These are phyloP conservation scores for Lycaena phlaeas DNA, from an alignment of 2,888 invertebrate species.

Conservation along the genomic window DNA sequence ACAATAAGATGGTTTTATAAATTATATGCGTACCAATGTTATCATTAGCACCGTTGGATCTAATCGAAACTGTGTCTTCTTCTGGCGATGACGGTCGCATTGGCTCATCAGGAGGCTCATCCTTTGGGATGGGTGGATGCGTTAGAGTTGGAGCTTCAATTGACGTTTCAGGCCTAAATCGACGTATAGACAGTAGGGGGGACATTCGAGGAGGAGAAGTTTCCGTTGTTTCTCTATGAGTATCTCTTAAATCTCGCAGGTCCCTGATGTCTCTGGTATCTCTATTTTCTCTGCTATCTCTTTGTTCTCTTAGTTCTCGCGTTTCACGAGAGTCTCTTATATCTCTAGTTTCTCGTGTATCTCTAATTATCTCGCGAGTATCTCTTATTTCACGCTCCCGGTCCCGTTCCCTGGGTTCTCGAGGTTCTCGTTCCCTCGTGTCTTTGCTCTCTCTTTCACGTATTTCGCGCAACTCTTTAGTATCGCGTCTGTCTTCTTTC, in stretches of 20 bases:
- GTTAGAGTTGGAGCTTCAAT: conserved; percentile 47
- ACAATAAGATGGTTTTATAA: background rate
- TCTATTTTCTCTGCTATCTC: conserved; percentile 30
- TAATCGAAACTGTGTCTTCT: conserved; percentile 71
- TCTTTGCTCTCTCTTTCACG: conserved; percentile 54
- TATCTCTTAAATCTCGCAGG: conserved; percentile 43
- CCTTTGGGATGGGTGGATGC: conserved; percentile 69
- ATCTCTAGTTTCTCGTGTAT: conserved; percentile 33
- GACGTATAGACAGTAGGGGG: conserved; percentile 58
- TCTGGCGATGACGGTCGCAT: conserved; percentile 72
- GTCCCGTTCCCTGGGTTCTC: conserved; percentile 33
- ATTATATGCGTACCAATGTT: conserved; percentile 54
- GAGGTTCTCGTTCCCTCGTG: conserved; percentile 40
- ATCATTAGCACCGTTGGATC: conserved; percentile 70
- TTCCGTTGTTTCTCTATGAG: conserved; percentile 48
- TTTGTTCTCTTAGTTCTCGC: conserved; percentile 35
- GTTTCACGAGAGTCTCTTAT: conserved; percentile 40
- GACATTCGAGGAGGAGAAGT: conserved; percentile 64
- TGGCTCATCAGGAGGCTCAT: conserved; percentile 67
- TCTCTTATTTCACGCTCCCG: conserved; percentile 43
- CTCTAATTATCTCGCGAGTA: conserved; percentile 34
- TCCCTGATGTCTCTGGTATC: conserved; percentile 35
- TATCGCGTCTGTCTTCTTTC: conserved; percentile 51
- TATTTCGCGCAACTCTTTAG: conserved; percentile 43
- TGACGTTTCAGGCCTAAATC: conserved; percentile 53